Evolutionary conservation across 1,140 invertebrate genomes (phyloP), one percentile per base, ranked within the genome.

Genomic region (Drosophila auraria): DNA sequence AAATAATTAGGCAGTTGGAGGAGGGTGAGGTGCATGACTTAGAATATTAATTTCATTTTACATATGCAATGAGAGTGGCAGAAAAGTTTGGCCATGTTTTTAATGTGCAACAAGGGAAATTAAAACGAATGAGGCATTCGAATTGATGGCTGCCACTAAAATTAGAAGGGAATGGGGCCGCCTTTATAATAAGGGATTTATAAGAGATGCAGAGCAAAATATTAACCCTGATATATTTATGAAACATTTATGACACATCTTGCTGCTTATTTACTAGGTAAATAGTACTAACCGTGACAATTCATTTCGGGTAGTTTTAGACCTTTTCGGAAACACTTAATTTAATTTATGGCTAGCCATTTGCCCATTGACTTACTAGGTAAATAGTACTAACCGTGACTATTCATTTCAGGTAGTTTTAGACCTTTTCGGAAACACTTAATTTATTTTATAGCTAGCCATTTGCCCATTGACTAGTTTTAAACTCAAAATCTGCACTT

Each of bases 41-140:
- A 61, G 64, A 72, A 79, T 74, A 79, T 69, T 87, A 79, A 86
- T 82, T 77, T 77, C 54, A 54, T 54, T 61, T 64, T 80, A 83
- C 84, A 83, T 87, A 80, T 64, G 56, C 69, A 83, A 77, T 73
- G 68, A 60, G 40, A 53, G 36, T 20, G 65, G 12, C 45, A 58
- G 45, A 59, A 53, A 49, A 54, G 44, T 58, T 14, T 20, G 45
- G 17, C 61, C 49, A 44, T 58, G 20, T 40, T 79, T 73, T 76
- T 69, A 59, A 63, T 81, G 71, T 51, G 80, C 84, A 89, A 60
- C 83, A 61, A 42, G 83, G 83, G 83, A 87, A 87, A 87, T 87
- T 78, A 83, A 53, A 64, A 70, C 14, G 58, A 79, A 79, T 63
- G 42, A 51, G 40, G 38, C 45, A 51, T 63, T 69, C 51, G 40